phyloP scores from a whole-genome alignment of 92 coral and sea anemone species.

The Pocillopora grandis region DNA sequence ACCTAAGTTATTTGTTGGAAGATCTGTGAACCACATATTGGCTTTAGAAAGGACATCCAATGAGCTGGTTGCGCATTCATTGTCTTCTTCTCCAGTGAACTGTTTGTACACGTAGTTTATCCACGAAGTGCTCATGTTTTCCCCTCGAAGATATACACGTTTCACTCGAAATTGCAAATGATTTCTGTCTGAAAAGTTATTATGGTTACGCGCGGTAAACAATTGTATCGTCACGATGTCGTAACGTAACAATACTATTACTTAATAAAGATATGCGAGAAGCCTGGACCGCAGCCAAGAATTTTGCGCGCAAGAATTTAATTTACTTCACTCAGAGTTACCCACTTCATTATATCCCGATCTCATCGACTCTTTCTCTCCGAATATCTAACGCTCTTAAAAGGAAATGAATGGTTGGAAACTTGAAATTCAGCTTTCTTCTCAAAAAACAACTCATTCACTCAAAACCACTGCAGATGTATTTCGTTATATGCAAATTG shows the following conservation, averaged over 20 bases:
- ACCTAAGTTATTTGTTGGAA: slow-evolving; percentile 32
- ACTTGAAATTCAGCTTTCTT: no score
- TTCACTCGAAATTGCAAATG: neutral
- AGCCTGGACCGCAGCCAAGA: neutral
- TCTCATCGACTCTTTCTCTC: no score
- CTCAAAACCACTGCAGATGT: no score
- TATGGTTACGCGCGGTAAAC: slow-evolving; percentile 14
- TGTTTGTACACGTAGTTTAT: slow-evolving; percentile 18
- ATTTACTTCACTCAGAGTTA: no score
- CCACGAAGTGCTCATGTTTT: slow-evolving; percentile 19
- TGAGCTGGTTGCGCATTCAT: neutral
- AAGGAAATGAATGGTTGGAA: no score
- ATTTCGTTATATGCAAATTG: no score
- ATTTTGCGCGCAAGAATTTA: neutral
- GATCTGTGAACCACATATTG: slow-evolving; percentile 11
- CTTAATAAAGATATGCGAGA: neutral
- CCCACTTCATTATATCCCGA: no score
- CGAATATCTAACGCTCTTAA: no score
- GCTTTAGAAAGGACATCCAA: slow-evolving; percentile 18
- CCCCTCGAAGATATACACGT: slow-evolving; percentile 2
- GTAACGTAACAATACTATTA: neutral
- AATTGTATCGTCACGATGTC: slow-evolving; percentile 7
- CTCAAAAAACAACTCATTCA: no score
- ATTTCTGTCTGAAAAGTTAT: neutral
- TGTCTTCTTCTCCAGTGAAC: slow-evolving; percentile 14